Percentiles rank a stretch among this genome's conserved stretches.
phyloP scores from a whole-genome alignment of 2,888 invertebrate species.

The Drepana falcataria region DNA sequence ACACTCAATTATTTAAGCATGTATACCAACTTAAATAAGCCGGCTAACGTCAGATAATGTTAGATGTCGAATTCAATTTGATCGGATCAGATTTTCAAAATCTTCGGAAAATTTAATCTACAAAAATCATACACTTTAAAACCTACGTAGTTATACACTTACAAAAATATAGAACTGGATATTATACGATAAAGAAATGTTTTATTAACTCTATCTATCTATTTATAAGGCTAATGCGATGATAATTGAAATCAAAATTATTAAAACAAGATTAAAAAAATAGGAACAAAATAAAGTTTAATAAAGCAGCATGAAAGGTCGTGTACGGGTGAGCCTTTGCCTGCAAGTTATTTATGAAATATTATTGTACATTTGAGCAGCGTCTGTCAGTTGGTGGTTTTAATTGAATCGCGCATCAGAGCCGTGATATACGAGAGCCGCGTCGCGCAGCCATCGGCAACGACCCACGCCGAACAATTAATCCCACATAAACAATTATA shows the following conservation, averaged over 20 bases:
- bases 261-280: too few relatives aligned
- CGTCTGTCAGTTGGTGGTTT: conserved; percentile 50
- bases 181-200: too few relatives aligned
- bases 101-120: too few relatives aligned
- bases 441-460: conserved; percentile 37
- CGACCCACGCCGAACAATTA: conserved; percentile 49
- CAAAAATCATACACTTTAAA: too few relatives aligned
- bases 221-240: too few relatives aligned
- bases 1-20: conserved; percentile 7
- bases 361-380: conserved; percentile 10
- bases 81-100: neutral
- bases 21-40: conserved; percentile 1
- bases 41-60: conserved; percentile 5
- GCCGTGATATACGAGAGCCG: conserved; percentile 55
- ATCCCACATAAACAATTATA: conserved; percentile 64
- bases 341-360: neutral
- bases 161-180: too few relatives aligned
- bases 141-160: too few relatives aligned
- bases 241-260: too few relatives aligned
- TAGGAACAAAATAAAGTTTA: too few relatives aligned
- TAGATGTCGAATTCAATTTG: neutral
- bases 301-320: too few relatives aligned
- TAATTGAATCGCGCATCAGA: conserved; percentile 66
- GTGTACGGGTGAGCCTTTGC: too few relatives aligned
- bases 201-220: too few relatives aligned